A percentile compares a stretch with the other conserved stretches of the same genome.
Evolutionary conservation across 2,888 invertebrate species (phyloP).

Genomic region (Tethea ocularis): DNA sequence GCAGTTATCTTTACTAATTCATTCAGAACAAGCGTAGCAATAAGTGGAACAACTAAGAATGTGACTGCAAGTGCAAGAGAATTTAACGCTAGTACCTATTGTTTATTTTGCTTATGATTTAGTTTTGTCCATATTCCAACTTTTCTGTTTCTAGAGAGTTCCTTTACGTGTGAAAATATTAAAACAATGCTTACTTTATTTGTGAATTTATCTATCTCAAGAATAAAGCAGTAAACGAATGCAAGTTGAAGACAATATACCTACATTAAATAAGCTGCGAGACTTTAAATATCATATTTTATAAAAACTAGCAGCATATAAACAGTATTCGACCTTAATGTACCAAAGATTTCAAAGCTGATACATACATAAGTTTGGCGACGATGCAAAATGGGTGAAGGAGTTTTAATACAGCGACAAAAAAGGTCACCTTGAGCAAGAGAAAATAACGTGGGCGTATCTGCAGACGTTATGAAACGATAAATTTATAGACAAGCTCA

Average conservation of each 20-base stretch:
- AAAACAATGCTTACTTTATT: no score
- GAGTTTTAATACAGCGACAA: not conserved
- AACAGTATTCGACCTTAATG: not conserved
- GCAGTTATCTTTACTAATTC: constrained; percentile 37
- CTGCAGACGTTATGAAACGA: not conserved
- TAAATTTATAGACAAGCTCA: not conserved
- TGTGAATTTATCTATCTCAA: no score
- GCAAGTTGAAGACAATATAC: not conserved
- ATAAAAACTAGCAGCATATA: not conserved
- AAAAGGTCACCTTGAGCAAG: constrained; percentile 1
- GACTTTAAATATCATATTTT: not conserved
- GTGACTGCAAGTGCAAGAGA: not conserved
- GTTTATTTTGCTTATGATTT: no score
- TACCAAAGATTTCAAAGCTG: not conserved
- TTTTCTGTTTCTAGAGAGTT: no score
- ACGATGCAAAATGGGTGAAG: not conserved
- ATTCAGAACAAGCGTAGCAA: constrained; percentile 16
- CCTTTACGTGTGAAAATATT: no score
- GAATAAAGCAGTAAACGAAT: no score
- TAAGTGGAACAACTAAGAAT: not conserved
- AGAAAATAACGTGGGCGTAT: constrained; percentile 8
- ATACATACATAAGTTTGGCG: constrained; percentile 4
- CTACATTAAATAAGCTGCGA: not conserved
- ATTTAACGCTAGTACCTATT: no score
- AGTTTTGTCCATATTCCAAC: no score